Evolutionary conservation across 2,888 invertebrate genomes (phyloP).

Genomic region (Cosmorhoe ocellata): DNA sequence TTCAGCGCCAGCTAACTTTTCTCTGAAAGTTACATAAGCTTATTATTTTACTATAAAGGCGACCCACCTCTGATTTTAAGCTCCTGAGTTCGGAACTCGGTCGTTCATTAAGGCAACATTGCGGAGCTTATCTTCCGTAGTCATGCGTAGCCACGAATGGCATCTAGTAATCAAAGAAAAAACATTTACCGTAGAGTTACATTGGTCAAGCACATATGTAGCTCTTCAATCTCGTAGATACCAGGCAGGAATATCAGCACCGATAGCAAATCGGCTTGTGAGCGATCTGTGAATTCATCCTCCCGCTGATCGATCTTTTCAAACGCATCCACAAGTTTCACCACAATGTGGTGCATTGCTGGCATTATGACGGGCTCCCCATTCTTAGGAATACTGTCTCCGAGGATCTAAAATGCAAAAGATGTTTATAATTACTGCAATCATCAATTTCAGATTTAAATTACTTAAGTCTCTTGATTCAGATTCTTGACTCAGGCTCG

Average conservation of each 20-base stretch:
- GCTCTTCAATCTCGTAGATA: conserved; percentile 90
- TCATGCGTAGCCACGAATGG: too few species aligned
- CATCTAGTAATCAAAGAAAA: too few species aligned
- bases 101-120: too few species aligned
- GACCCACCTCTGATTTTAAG: too few species aligned
- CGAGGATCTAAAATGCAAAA: conserved; percentile 58
- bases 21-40: conserved; percentile 35
- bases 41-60: too few species aligned
- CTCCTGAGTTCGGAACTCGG: too few species aligned
- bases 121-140: too few species aligned
- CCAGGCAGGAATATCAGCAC: conserved; percentile 96
- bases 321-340: conserved; percentile 84
- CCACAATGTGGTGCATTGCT: conserved; percentile 84
- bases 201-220: conserved; percentile 74
- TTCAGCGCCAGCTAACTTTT: conserved; percentile 46
- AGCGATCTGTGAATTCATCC: conserved; percentile 50
- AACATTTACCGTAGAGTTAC: conserved; percentile 48
- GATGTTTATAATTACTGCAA: too few species aligned
- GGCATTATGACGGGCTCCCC: conserved; percentile 80
- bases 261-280: conserved; percentile 75
- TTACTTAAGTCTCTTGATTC: too few species aligned
- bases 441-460: too few species aligned
- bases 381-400: conserved; percentile 56
- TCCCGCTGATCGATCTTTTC: conserved; percentile 84
- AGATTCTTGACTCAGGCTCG: too few species aligned